Conservation (phyloP, 2,888 invertebrate genomes). For the Nemotelus nigrinus region DNA sequence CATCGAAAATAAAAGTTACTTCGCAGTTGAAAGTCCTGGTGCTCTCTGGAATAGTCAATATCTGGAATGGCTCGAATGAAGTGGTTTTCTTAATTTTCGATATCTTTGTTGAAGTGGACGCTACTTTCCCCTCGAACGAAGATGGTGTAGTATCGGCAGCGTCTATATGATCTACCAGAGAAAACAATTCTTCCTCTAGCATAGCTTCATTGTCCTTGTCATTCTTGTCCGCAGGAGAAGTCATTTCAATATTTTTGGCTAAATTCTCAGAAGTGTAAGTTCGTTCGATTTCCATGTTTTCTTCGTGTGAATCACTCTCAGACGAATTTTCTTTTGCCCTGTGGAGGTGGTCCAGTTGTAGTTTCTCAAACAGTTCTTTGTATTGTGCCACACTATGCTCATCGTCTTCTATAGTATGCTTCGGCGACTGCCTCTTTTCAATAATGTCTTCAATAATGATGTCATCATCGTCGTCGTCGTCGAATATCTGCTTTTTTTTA, state of each 20-base stretch:
- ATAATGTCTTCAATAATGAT: neutral
- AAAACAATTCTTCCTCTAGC: neutral
- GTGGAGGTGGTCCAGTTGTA: conserved; percentile 62
- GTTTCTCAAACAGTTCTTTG: conserved; percentile 53
- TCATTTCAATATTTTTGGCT: conserved; percentile 61
- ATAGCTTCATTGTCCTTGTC: conserved; percentile 21
- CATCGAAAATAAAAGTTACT: conserved; percentile 56
- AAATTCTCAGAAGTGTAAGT: conserved; percentile 56
- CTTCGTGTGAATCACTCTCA: conserved; percentile 63
- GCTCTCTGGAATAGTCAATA: conserved; percentile 54
- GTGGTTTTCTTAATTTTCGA: conserved; percentile 7
- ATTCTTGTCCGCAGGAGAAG: conserved; percentile 54
- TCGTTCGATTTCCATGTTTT: conserved; percentile 59
- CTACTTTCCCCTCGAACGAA: conserved; percentile 58
- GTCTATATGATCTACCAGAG: neutral
- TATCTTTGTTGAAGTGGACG: conserved; percentile 56
- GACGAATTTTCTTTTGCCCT: conserved; percentile 47
- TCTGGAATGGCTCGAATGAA: conserved; percentile 48
- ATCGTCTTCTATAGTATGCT: conserved; percentile 46
- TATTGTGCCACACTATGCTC: conserved; percentile 54
- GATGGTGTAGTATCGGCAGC: conserved; percentile 56
- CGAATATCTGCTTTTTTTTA: neutral
- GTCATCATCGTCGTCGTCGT: conserved; percentile 7
- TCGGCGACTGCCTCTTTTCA: neutral
- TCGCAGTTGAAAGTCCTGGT: conserved; percentile 58